Evolutionary conservation across 2,797 vertebrate species (phyloP).

Genomic region (Momotus momota): DNA sequence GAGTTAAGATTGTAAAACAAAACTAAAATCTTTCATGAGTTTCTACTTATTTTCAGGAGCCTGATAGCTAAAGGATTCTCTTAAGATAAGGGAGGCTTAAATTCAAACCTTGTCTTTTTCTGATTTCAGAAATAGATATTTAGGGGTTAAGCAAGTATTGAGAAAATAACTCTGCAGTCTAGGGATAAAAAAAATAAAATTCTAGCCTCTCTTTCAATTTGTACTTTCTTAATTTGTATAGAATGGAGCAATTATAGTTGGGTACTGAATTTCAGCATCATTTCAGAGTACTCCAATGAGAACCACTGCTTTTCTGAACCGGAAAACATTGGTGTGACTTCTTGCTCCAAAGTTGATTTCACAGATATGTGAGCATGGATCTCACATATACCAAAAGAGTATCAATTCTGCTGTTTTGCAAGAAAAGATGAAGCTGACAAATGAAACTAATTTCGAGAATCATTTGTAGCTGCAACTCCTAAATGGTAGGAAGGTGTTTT

Average conservation of each 20-base stretch:
- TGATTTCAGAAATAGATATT: neutral
- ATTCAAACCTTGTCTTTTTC: neutral
- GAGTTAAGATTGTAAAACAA: neutral
- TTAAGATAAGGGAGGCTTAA: neutral
- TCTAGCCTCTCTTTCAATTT: neutral
- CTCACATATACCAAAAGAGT: neutral
- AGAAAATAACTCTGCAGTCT: neutral
- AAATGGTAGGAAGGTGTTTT: constrained; percentile 44
- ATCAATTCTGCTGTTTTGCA: constrained; percentile 14
- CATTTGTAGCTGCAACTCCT: constrained; percentile 18
- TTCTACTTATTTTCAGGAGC: neutral
- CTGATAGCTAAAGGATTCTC: neutral
- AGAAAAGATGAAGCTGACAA: constrained; percentile 34
- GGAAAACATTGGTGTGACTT: neutral
- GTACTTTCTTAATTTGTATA: neutral
- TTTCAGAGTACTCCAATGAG: neutral
- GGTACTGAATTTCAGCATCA: neutral
- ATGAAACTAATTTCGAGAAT: constrained; percentile 50
- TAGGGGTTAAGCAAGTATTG: neutral
- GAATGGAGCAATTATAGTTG: neutral
- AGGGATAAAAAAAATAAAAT: neutral
- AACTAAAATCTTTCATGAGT: neutral
- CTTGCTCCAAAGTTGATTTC: neutral
- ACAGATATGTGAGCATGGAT: neutral
- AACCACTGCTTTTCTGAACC: neutral